These are phyloP conservation scores for Harmothoe impar DNA, from an alignment of 2,888 invertebrate genomes.

Conservation along the genomic window DNA sequence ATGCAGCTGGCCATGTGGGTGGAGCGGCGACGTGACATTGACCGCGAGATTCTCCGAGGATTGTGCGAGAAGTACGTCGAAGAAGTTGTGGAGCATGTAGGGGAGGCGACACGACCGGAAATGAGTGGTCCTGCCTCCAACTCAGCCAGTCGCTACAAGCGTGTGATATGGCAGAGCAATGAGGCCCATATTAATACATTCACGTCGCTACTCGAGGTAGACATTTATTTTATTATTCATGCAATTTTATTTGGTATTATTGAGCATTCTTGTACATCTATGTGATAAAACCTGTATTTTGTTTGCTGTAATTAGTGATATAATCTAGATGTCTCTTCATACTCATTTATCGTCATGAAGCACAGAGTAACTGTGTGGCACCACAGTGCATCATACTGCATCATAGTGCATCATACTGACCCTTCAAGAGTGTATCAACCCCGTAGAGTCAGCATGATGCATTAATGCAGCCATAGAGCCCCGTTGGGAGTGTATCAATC, in stretches of 20 bases:
- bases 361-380: no score
- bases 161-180: constrained; percentile 76
- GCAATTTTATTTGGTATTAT: neutral
- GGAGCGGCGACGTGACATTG: constrained; percentile 76
- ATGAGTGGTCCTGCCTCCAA: constrained; percentile 71
- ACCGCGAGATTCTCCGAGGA: constrained; percentile 76
- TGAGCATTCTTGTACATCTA: no score
- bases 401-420: no score
- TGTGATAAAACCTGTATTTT: no score
- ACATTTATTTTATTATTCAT: constrained; percentile 63
- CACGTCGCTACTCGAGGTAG: constrained; percentile 80
- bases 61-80: constrained; percentile 59
- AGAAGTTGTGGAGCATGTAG: constrained; percentile 43
- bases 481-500: no score
- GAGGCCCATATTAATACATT: constrained; percentile 81
- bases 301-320: no score
- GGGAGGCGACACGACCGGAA: constrained; percentile 52
- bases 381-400: no score
- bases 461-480: no score
- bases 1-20: constrained; percentile 81
- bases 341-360: no score
- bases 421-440: no score
- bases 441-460: no score
- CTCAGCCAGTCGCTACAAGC: constrained; percentile 73
- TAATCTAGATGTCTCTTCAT: no score